A percentile compares a stretch with the other conserved stretches of the same genome.
Evolutionary conservation across 2,888 invertebrate species (phyloP).

Genomic region (Rhogogaster chlorosoma): DNA sequence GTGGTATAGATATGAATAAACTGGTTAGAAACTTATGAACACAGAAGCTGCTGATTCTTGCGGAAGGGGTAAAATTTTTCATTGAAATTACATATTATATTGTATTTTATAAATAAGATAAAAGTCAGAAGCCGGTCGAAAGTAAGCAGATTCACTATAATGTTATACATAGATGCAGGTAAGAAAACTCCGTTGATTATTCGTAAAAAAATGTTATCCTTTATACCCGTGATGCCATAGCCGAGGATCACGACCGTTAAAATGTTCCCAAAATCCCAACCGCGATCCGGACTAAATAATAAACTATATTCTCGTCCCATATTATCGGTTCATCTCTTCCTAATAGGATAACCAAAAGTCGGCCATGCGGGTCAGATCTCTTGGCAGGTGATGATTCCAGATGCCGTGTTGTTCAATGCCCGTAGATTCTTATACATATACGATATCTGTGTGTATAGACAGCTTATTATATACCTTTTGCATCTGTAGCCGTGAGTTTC

Average conservation of each 20-base stretch:
- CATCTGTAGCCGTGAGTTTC: background rate
- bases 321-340: constrained; percentile 52
- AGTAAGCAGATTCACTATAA: background rate
- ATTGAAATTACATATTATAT: too few species aligned
- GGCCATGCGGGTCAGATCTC: constrained; percentile 69
- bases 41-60: background rate
- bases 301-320: constrained; percentile 4
- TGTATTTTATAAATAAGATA: too few species aligned
- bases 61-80: background rate
- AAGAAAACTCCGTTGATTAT: background rate
- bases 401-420: constrained; percentile 58
- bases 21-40: too few species aligned
- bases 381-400: constrained; percentile 70
- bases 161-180: too few species aligned
- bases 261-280: constrained; percentile 20
- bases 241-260: constrained; percentile 21
- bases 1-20: too few species aligned
- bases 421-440: constrained; percentile 16
- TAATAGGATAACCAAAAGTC: constrained; percentile 76
- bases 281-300: constrained; percentile 36
- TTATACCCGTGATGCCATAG: background rate
- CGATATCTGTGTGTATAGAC: background rate
- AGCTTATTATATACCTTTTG: background rate
- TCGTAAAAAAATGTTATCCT: background rate
- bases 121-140: too few species aligned